Base-by-base conservation (phyloP, 2,113 vertebrate species). In the Azemiops feae region DNA sequence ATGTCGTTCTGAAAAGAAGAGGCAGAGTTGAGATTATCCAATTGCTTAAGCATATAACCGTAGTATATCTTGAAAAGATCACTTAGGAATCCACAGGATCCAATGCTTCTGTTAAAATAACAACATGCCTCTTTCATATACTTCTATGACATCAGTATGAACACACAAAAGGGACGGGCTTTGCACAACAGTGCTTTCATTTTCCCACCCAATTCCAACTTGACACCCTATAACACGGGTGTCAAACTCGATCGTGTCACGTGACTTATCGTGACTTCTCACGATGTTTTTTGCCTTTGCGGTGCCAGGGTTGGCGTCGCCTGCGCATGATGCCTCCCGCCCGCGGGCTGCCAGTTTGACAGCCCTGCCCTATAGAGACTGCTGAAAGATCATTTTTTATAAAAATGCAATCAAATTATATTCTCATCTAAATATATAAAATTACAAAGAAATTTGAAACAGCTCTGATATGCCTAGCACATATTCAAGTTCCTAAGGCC, bases 1-100 rank as follows among this genome's bases (percentile, higher is more conserved):
- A 81, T 94, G 45, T 39, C 23, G 54, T 89, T 93, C 94, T 43
- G 54, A 94, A 81, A 90, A 95, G 95, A 92, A 74, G 47, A 89
- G 88, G 45, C 69, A 95, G 95, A 88, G 23, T n/a, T 0, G 1
- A 90, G 89, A 89, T 93, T 89, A 92, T 86, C 39, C 91, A 92
- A 87, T 94, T 95, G 58, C n/a, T 94, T 93, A 91, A 92, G 30
- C 88, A 95, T 88, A 94, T 88, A 91, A 52, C 30, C 60, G n/a
- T 52, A 94, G 94, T 85, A 23, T 94, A 91, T 22, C 93, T 94
- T 58, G 23, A 95, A 94, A 93, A 9, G 25, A 95, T 89, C 2
- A 74, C 69, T 39, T 34, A 74, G 16, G 69, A 18, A 74, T 74
- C 16, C 16, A 20, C n/a, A 39, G 14, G 69, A 39, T 74, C n/a